Conservation (phyloP, 2,113 vertebrate species). For the Aythya baeri region DNA sequence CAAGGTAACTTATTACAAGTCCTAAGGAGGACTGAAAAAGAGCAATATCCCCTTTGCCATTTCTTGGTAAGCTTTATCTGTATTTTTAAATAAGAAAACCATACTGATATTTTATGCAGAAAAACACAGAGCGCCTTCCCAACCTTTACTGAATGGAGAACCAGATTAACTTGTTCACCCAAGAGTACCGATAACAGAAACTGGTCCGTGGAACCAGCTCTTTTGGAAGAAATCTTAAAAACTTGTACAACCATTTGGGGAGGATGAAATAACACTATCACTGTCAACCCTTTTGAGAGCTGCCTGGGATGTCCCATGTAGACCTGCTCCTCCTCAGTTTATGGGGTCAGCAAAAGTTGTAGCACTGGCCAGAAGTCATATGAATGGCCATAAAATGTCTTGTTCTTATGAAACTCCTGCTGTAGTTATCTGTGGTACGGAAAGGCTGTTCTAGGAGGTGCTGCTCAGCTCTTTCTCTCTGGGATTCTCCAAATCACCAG, state of each 20-base stretch:
- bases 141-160: not conserved
- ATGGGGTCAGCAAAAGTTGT: not conserved
- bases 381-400: not conserved
- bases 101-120: not conserved
- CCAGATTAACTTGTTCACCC: not conserved
- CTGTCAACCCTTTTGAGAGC: not conserved
- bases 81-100: not conserved
- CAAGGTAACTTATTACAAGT: not conserved
- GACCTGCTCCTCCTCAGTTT: not conserved
- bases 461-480: not conserved
- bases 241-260: not conserved
- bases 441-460: not conserved
- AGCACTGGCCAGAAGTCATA: not conserved
- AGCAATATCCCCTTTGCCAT: not conserved
- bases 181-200: not conserved
- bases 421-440: not conserved
- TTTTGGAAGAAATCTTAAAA: slow-evolving; percentile 19
- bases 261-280: not conserved
- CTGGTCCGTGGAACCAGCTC: not conserved
- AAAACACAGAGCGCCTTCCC: not conserved
- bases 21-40: not conserved
- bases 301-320: not conserved
- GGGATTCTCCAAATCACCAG: not conserved
- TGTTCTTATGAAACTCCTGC: not conserved
- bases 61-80: not conserved